A percentile compares a stretch with the other conserved stretches of the same genome.
Evolutionary conservation across 2,888 invertebrate species (phyloP).

Genomic region (Maniola hyperantus): DNA sequence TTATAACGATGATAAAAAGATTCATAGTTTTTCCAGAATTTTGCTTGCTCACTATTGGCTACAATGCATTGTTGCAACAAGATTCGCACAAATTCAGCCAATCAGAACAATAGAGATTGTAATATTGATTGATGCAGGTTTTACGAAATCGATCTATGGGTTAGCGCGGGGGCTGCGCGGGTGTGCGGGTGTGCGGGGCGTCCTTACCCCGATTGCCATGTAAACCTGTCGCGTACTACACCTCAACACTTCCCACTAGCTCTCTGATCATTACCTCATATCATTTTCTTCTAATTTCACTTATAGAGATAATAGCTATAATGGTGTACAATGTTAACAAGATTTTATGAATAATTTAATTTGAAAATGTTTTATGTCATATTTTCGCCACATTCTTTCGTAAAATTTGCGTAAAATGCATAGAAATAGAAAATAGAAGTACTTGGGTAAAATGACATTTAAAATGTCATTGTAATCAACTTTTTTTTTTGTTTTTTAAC

Average conservation of each 20-base stretch:
- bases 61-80: too few species aligned
- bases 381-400: constrained; percentile 2
- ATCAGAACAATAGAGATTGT: too few species aligned
- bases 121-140: too few species aligned
- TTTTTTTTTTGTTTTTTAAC: background rate
- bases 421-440: background rate
- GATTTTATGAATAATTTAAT: constrained; percentile 4
- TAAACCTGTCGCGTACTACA: too few species aligned
- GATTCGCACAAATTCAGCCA: too few species aligned
- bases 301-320: background rate
- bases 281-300: constrained; percentile 19
- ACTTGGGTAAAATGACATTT: background rate
- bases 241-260: background rate
- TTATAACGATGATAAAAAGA: too few species aligned
- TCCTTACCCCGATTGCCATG: too few species aligned
- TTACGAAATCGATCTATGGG: too few species aligned
- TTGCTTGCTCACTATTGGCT: too few species aligned
- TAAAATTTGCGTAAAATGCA: constrained; percentile 1
- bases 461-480: constrained; percentile 38
- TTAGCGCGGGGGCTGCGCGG: too few species aligned
- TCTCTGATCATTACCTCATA: constrained; percentile 21
- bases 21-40: too few species aligned
- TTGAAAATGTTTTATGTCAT: background rate
- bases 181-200: too few species aligned
- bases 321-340: background rate